Evolutionary conservation across 2,113 vertebrate species (phyloP).

Genomic region (Mugil cephalus): DNA sequence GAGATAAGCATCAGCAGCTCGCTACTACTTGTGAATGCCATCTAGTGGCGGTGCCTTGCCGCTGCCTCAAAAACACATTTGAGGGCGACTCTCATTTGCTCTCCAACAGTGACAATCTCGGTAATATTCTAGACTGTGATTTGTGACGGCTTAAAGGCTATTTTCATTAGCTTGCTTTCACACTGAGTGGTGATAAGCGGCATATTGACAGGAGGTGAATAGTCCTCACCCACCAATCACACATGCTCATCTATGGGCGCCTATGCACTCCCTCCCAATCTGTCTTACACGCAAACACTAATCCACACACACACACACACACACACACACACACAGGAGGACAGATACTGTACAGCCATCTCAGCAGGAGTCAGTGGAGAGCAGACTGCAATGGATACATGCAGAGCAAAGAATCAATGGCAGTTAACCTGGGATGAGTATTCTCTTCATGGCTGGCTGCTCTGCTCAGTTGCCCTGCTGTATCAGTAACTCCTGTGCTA

Average conservation of each 20-base stretch:
- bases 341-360: slow-evolving; percentile 7
- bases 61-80: slow-evolving; percentile 38
- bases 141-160: slow-evolving; percentile 39
- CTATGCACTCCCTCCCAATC: background rate
- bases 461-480: slow-evolving; percentile 49
- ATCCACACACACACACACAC: slow-evolving; percentile 15
- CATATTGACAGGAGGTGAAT: slow-evolving; percentile 48
- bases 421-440: slow-evolving; percentile 78
- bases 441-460: slow-evolving; percentile 60
- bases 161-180: slow-evolving; percentile 55
- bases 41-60: slow-evolving; percentile 67
- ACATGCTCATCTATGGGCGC: slow-evolving; percentile 25
- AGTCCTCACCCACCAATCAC: slow-evolving; percentile 27
- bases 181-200: slow-evolving; percentile 43
- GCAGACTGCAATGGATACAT: slow-evolving; percentile 56
- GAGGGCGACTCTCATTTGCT: slow-evolving; percentile 15
- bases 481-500: slow-evolving; percentile 56
- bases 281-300: background rate
- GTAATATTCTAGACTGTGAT: slow-evolving; percentile 31
- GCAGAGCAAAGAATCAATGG: slow-evolving; percentile 74
- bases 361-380: slow-evolving; percentile 32
- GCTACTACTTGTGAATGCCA: slow-evolving; percentile 72
- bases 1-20: slow-evolving; percentile 63
- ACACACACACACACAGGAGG: slow-evolving; percentile 1
- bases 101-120: slow-evolving; percentile 35